Percentiles rank a stretch among this genome's conserved stretches.
Evolutionary conservation across 2,888 invertebrate genomes (phyloP).

Genomic region (Rotaria sp.): DNA sequence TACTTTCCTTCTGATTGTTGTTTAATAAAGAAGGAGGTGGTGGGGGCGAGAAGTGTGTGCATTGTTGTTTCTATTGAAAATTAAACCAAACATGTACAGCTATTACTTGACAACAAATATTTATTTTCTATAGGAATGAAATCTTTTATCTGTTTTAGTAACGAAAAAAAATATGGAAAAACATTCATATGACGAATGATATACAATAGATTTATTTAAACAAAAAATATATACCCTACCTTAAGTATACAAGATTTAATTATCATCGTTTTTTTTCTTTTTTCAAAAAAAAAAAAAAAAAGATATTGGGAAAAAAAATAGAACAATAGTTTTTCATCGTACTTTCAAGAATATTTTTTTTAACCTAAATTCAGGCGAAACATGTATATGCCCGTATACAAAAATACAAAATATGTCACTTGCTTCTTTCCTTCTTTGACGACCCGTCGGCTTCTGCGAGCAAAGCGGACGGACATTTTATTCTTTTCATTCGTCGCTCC

Average conservation of each 20-base stretch:
- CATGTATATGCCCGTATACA: not conserved
- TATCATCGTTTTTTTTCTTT: not conserved
- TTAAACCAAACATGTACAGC: not conserved
- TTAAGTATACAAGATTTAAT: not conserved
- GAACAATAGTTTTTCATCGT: not conserved
- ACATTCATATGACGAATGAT: too few relatives aligned
- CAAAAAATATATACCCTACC: not conserved
- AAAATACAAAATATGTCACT: slow-evolving; percentile 15
- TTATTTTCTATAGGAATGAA: too few relatives aligned
- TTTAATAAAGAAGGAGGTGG: not conserved
- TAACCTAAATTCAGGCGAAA: not conserved
- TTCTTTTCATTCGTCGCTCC: not conserved
- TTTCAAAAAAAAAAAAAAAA: not conserved
- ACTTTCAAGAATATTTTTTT: not conserved
- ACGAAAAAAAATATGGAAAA: too few relatives aligned
- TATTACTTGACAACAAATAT: too few relatives aligned
- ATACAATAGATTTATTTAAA: too few relatives aligned
- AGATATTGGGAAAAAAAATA: not conserved
- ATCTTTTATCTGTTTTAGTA: too few relatives aligned
- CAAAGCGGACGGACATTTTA: slow-evolving; percentile 9
- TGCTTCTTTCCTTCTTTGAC: slow-evolving; percentile 19
- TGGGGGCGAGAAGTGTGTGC: not conserved
- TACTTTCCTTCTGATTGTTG: not conserved
- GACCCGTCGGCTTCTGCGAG: slow-evolving; percentile 22
- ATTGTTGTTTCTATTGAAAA: not conserved